Base-by-base conservation (phyloP, 2,888 invertebrate genomes). In the Ormyrus rosae region DNA sequence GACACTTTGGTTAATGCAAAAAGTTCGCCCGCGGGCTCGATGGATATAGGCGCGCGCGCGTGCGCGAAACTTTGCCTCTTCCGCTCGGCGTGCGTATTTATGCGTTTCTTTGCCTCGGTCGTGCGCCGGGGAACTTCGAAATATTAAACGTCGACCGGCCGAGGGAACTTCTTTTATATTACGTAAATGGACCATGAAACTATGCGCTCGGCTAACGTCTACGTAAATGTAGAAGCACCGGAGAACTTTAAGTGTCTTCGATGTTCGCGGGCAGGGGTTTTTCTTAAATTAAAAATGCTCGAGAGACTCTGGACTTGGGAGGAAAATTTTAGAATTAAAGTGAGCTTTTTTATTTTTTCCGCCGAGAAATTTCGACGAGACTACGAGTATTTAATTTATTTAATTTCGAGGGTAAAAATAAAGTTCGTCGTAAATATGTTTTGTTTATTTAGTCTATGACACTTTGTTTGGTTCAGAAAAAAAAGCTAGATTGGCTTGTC, bases 1-100 rank as follows among this genome's bases (percentile, higher is more conserved):
- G 68, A 83, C 77, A 80, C 83, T 82, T 61, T 83, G 76, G 82
- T 82, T 86, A 85, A 86, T 83, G 82, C 64, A 80, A 84, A 85
- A 85, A 86, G 80, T 86, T 86, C 60, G 46, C 51, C 56, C 53
- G 61, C 78, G 72, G 80, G 80, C 34, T 34, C 34, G 34, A 34
- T 34, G 0, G 34, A 34, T 4, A 2, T 19, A 34, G 34, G 34
- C 2, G 34, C 81, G 80, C 71, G 68, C 48, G 53, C 81, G 80
- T 73, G 68, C 48, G 53, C 69, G 7, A 50, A 77, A 65, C 63
- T 81, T 83, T 34, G 4, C 34, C 34, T 34, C 78, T 77, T 82
- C 63, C 68, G 64, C 63, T 64, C 74, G 46, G 34, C 45, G 48
- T 63, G 74, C 48, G 76, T 84, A 85, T 86, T 86, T 86, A 85